phyloP scores from a whole-genome alignment of 1,140 invertebrate species.

The Rhagoletis pomonella region DNA sequence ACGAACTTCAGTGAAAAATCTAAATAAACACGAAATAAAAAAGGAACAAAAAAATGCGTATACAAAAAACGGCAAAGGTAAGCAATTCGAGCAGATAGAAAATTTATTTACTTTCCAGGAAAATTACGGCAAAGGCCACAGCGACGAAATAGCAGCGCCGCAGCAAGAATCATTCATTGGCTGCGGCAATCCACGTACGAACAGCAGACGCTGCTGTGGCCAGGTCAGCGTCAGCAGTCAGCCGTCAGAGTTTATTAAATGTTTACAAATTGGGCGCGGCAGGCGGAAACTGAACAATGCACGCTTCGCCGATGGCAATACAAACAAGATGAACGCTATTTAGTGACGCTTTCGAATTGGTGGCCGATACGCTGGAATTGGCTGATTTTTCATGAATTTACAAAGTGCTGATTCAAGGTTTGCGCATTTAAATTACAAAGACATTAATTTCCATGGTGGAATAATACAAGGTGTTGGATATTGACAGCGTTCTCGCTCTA shows the following conservation, averaged over 20 bases:
- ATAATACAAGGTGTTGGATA: too few species aligned
- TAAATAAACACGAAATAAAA: not conserved
- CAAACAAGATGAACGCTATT: conserved; percentile 5
- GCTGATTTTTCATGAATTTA: conserved; percentile 18
- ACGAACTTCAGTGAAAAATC: not conserved
- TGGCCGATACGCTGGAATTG: not conserved
- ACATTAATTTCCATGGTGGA: conserved; percentile 32
- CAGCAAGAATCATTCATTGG: conserved; percentile 7
- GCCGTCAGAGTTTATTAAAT: conserved; percentile 25
- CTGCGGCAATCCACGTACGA: not conserved
- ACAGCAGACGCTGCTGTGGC: not conserved
- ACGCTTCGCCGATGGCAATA: not conserved
- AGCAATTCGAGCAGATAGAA: conserved; percentile 5
- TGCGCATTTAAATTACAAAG: conserved; percentile 35
- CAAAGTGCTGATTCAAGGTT: conserved; percentile 32
- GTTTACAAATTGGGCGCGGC: conserved; percentile 39
- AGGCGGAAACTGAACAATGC: conserved; percentile 14
- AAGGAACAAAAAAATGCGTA: not conserved
- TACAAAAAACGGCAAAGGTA: not conserved
- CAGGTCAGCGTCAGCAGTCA: not conserved
- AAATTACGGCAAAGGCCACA: not conserved
- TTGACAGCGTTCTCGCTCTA: too few species aligned
- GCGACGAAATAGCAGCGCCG: not conserved
- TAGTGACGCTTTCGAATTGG: conserved; percentile 5
- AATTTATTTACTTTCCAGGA: conserved; percentile 25